A percentile compares a stretch with the other conserved stretches of the same genome.
These are phyloP conservation scores for Drosophila trichaetosa DNA, from an alignment of 2,888 invertebrate genomes.

Conservation along the genomic window DNA sequence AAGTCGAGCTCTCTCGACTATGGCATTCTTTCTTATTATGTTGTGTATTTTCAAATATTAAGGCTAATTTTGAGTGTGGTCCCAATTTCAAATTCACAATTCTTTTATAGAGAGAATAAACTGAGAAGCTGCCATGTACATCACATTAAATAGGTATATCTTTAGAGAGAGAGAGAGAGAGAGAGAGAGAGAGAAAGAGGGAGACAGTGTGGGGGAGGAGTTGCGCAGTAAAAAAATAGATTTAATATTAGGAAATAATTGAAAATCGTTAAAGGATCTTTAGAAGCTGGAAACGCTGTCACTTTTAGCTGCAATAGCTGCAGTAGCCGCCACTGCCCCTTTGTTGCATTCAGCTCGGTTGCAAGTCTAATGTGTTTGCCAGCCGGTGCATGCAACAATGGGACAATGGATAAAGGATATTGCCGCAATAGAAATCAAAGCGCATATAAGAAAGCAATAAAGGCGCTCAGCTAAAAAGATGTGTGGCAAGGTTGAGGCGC, in stretches of 20 bases:
- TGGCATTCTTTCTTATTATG: background rate
- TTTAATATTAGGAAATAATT: slow-evolving; percentile 39
- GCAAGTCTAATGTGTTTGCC: slow-evolving; percentile 76
- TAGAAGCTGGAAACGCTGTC: slow-evolving; percentile 34
- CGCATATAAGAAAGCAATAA: slow-evolving; percentile 74
- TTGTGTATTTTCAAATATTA: background rate
- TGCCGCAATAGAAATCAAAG: slow-evolving; percentile 80
- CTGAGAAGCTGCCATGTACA: background rate
- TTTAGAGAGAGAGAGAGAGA: background rate
- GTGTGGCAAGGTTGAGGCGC: background rate
- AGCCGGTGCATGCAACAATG: slow-evolving; percentile 80
- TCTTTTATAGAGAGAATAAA: background rate
- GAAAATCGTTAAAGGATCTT: slow-evolving; percentile 43
- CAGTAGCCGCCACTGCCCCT: slow-evolving; percentile 2
- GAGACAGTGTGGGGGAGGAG: background rate
- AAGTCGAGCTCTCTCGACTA: background rate
- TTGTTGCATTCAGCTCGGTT: slow-evolving; percentile 33
- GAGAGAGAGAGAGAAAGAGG: background rate
- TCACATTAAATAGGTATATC: background rate
- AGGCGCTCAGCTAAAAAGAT: slow-evolving; percentile 22
- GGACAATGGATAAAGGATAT: slow-evolving; percentile 69
- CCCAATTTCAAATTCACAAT: background rate
- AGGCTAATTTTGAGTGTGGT: background rate
- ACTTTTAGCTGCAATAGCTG: slow-evolving; percentile 25
- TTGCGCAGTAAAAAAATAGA: slow-evolving; percentile 5